phyloP scores from a whole-genome alignment of 1,140 invertebrate species.

The Chymomyza costata region DNA sequence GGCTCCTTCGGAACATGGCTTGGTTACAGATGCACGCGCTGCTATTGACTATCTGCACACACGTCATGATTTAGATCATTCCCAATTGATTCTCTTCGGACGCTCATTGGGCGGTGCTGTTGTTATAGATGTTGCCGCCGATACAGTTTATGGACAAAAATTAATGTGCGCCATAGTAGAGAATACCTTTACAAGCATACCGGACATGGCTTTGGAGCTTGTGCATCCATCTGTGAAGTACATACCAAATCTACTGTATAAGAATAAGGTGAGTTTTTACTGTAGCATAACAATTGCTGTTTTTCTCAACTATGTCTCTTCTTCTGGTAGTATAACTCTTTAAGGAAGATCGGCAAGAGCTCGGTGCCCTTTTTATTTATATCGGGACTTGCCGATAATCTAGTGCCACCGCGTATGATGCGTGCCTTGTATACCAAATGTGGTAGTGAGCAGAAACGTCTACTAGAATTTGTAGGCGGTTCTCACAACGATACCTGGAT shows the following conservation, averaged over 20 bases:
- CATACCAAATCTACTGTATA: slow-evolving; percentile 85
- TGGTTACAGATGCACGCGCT: slow-evolving; percentile 91
- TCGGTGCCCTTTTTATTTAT: slow-evolving; percentile 85
- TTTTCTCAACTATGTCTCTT: background rate
- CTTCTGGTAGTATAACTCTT: slow-evolving; percentile 44
- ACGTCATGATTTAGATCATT: slow-evolving; percentile 88
- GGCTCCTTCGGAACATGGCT: slow-evolving; percentile 87
- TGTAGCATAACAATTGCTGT: background rate
- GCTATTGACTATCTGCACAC: slow-evolving; percentile 89
- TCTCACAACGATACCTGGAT: slow-evolving; percentile 94
- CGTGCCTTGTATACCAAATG: slow-evolving; percentile 83
- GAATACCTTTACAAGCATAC: slow-evolving; percentile 96
- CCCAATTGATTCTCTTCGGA: slow-evolving; percentile 94
- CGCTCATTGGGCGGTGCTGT: slow-evolving; percentile 92
- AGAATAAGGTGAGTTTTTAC: slow-evolving; percentile 85
- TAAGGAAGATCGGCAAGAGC: slow-evolving; percentile 82
- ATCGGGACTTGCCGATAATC: slow-evolving; percentile 86
- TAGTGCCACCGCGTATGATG: slow-evolving; percentile 92
- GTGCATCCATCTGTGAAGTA: slow-evolving; percentile 83
- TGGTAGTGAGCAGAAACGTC: slow-evolving; percentile 82
- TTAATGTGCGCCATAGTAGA: slow-evolving; percentile 92
- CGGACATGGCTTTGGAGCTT: slow-evolving; percentile 90
- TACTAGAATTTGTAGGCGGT: slow-evolving; percentile 84
- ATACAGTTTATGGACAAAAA: slow-evolving; percentile 83
- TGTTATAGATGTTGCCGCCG: slow-evolving; percentile 88